Conservation (phyloP, 30 jellyfish, hydroid and myxozoan genomes). For the Haliclystus octoradiatus region DNA sequence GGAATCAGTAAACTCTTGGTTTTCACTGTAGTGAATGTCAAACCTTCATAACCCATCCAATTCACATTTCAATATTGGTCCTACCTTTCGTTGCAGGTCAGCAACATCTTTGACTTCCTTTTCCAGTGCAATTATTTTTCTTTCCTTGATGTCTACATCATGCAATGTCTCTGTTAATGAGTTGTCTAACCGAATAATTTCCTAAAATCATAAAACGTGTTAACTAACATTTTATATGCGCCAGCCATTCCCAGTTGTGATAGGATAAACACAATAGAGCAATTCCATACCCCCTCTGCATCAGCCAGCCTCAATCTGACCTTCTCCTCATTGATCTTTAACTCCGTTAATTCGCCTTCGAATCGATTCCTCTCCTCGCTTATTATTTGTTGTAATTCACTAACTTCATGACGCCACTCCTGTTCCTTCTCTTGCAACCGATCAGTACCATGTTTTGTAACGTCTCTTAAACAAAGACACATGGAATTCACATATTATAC, state of each 20-base stretch:
- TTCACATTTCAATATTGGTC: too few species aligned
- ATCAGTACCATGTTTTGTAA: conserved; percentile 19
- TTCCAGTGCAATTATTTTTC: conserved; percentile 29
- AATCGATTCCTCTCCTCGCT: conserved; percentile 28
- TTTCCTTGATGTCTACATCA: conserved; percentile 67
- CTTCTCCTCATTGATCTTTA: conserved; percentile 50
- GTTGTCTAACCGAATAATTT: conserved; percentile 57
- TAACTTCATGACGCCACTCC: conserved; percentile 48
- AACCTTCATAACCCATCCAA: too few species aligned
- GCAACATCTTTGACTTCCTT: conserved; percentile 29
- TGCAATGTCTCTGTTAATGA: conserved; percentile 46
- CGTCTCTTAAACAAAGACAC: too few species aligned
- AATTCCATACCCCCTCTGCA: conserved; percentile 75
- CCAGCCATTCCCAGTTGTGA: neutral
- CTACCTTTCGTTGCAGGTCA: conserved; percentile 39
- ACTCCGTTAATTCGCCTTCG: conserved; percentile 32
- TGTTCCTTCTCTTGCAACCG: conserved; percentile 53
- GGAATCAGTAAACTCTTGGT: too few species aligned
- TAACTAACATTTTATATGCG: neutral
- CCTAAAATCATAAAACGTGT: conserved; percentile 31
- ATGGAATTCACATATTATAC: too few species aligned
- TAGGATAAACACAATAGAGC: too few species aligned
- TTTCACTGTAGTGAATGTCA: too few species aligned
- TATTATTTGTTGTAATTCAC: conserved; percentile 24
- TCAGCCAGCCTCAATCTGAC: conserved; percentile 51